These are phyloP conservation scores for Latrodectus hesperus DNA, from an alignment of 2,888 invertebrate species.

Conservation along the genomic window DNA sequence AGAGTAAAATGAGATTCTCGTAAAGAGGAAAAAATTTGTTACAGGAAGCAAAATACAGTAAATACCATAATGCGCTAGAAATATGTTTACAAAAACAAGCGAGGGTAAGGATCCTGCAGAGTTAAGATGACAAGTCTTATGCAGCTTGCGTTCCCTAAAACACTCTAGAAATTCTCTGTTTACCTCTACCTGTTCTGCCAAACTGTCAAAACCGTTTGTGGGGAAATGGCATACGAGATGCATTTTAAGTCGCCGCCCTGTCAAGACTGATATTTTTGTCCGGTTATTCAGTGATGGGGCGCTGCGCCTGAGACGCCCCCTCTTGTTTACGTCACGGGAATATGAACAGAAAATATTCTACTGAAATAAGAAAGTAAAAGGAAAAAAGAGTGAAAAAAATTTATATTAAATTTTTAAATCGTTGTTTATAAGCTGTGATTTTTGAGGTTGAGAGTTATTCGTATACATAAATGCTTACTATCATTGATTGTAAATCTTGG, in stretches of 20 bases:
- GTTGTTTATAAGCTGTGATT: too few species aligned
- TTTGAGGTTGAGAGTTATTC: too few species aligned
- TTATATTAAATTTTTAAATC: too few species aligned
- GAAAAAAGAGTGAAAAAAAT: too few species aligned
- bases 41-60: conserved; percentile 10
- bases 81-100: too few species aligned
- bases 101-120: not conserved
- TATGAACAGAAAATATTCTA: not conserved
- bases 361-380: too few species aligned
- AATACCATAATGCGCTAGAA: too few species aligned
- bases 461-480: too few species aligned
- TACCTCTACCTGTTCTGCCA: conserved; percentile 42
- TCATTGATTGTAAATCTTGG: too few species aligned
- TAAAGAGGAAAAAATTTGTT: not conserved
- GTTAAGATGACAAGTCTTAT: conserved; percentile 37
- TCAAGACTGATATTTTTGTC: conserved; percentile 44
- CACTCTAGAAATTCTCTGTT: conserved; percentile 31
- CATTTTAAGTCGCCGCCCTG: conserved; percentile 50
- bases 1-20: not conserved
- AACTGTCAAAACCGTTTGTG: conserved; percentile 48
- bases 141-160: conserved; percentile 7
- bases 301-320: conserved; percentile 24
- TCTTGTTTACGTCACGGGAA: conserved; percentile 30
- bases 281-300: conserved; percentile 29
- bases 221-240: conserved; percentile 6